Evolutionary conservation across 2,113 vertebrate species (phyloP), one percentile per base, ranked within the genome.

Genomic region (Trogon surrucura): DNA sequence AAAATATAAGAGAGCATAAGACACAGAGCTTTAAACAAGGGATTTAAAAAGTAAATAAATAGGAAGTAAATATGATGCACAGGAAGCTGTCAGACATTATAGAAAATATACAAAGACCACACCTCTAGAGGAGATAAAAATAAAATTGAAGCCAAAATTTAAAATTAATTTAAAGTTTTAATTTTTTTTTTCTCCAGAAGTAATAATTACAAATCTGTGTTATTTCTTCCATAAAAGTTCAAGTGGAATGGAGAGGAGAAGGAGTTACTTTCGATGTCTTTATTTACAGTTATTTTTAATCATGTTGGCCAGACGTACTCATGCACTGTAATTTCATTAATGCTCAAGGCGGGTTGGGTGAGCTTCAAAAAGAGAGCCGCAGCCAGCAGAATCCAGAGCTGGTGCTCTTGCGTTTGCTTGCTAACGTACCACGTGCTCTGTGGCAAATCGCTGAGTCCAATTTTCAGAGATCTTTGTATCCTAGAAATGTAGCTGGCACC

Each of bases 21-120:
- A 80, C 2, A 9, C 9, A 54, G 19, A 69, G 16, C 29, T n/a
- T 53, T 58, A 71, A 78, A 74, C 16, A 14, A 66, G 6, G 13
- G 11, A 25, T 79, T 60, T 47, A 5, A 80, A 66, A 70, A 57
- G 30, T 5, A 75, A 36, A 66, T 69, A 60, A 91, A 84, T 78
- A 86, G 71, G 77, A 92, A 96, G 54, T 36, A 92, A 60, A 88
- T 51, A 75, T 51, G 69, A 95, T 70, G 83, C 60, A 95, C 9
- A 53, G 47, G 60, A 85, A 75, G 44, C 95, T 84, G 30, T 86
- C 74, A 91, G 57, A 34, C 82, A 70, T 19, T 64, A 21, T n/a
- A 47, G 69, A 61, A 96, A 94, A 91, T 56, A 69, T 75, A 60
- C 66, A 73, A 88, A 66, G 16, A 26, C 27, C 29, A 66, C 15